phyloP scores from a whole-genome alignment of 2,113 vertebrate species.

The Coryphaenoides rupestris region DNA sequence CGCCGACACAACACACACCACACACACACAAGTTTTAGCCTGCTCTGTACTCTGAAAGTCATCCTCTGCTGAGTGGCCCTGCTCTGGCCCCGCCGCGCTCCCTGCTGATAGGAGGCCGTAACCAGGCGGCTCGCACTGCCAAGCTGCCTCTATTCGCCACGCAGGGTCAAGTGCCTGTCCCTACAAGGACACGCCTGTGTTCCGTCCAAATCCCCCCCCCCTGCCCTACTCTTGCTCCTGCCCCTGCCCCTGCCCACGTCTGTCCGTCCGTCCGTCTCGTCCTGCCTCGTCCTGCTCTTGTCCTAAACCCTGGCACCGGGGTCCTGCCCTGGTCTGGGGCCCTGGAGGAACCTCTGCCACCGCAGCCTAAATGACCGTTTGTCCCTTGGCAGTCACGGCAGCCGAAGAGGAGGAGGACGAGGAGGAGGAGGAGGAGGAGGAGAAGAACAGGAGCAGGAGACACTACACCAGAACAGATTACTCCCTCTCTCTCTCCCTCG shows the following conservation, averaged over 20 bases:
- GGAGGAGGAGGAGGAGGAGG: no score
- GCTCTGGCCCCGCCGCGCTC: conserved; percentile 42
- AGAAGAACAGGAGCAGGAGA: conserved; percentile 11
- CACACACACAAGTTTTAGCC: conserved; percentile 29
- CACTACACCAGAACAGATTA: conserved; percentile 27
- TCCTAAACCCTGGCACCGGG: conserved; percentile 38
- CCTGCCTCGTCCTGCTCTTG: conserved; percentile 42
- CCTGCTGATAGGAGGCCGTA: conserved; percentile 53
- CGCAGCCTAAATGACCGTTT: conserved; percentile 33
- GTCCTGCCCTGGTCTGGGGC: conserved; percentile 29
- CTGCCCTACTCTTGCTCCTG: no score
- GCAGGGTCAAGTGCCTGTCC: conserved; percentile 65
- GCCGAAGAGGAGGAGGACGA: neutral
- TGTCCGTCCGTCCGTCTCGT: no score
- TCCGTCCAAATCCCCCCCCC: conserved; percentile 31
- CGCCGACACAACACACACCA: conserved; percentile 2
- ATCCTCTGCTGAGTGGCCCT: conserved; percentile 54
- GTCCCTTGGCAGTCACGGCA: conserved; percentile 19
- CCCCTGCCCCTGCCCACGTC: no score
- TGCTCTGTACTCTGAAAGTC: conserved; percentile 55
- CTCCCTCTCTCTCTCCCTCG: no score
- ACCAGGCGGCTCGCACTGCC: conserved; percentile 46
- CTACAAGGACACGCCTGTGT: conserved; percentile 69
- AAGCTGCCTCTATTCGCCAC: conserved; percentile 53
- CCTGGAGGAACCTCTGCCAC: conserved; percentile 35